These are phyloP conservation scores for Myotis findleyi DNA, from an alignment of 2,797 vertebrate species.

Conservation along the genomic window DNA sequence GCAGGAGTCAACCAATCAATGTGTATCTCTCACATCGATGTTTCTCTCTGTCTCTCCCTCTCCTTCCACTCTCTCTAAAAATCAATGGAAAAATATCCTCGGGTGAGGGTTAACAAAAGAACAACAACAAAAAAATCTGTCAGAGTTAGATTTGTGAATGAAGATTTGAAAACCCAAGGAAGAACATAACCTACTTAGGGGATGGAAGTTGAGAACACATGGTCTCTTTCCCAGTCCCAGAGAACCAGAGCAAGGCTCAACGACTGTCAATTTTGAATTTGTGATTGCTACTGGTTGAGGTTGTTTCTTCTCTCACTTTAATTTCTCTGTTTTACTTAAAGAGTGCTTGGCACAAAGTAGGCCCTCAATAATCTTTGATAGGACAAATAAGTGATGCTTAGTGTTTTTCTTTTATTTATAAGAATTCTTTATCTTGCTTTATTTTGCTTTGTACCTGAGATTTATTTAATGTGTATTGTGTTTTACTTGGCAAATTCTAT, in stretches of 20 bases:
- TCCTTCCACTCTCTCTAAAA: no score
- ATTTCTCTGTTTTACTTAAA: conserved; percentile 29
- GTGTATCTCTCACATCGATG: no score
- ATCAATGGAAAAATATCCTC: no score
- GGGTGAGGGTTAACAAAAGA: no score
- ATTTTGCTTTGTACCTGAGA: neutral
- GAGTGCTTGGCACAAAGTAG: neutral
- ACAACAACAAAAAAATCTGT: conserved; percentile 80
- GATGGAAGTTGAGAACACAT: conserved; percentile 59
- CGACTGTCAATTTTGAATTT: neutral
- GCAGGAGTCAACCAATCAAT: no score
- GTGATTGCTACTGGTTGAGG: neutral
- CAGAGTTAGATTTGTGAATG: conserved; percentile 73
- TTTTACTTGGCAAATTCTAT: conserved; percentile 32
- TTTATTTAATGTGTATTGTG: neutral
- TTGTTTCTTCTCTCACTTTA: neutral
- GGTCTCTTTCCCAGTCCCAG: conserved; percentile 50
- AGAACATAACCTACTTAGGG: conserved; percentile 62
- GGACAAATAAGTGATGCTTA: neutral
- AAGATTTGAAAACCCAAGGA: conserved; percentile 61
- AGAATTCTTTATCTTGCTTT: conserved; percentile 12
- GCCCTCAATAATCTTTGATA: neutral
- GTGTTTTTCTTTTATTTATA: conserved; percentile 27
- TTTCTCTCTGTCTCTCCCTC: no score
- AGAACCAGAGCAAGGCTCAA: neutral